Percentiles rank a stretch among this genome's conserved stretches.
Conservation (phyloP, 2,113 vertebrate species). For the Fulmarus glacialis region DNA sequence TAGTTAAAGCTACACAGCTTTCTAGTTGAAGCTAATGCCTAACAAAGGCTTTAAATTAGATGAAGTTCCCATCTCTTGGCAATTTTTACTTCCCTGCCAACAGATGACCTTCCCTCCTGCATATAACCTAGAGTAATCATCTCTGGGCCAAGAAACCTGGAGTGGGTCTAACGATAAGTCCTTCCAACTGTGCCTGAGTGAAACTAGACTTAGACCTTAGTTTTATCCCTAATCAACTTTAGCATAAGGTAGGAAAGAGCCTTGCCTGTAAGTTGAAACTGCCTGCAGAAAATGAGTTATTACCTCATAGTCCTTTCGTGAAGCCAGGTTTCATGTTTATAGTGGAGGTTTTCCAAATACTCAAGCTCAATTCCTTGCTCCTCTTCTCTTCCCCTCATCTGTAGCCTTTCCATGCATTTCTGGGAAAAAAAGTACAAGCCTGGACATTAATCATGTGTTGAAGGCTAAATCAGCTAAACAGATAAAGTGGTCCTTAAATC, state of each 20-base stretch:
- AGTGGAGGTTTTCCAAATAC: slow-evolving; percentile 86
- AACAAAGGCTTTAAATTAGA: not conserved
- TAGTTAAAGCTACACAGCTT: not conserved
- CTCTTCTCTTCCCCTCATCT: slow-evolving; percentile 78
- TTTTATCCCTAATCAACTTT: not conserved
- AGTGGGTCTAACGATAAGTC: not conserved
- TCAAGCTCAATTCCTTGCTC: slow-evolving; percentile 85
- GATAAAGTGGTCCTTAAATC: not conserved
- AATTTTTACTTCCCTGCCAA: not conserved
- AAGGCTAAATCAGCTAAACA: not conserved
- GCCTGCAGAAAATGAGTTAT: not conserved
- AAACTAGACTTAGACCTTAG: not conserved
- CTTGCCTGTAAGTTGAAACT: not conserved
- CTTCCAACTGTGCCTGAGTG: not conserved
- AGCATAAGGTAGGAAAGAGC: not conserved
- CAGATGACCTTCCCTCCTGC: not conserved
- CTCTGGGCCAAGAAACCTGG: not conserved
- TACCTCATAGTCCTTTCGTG: slow-evolving; percentile 78
- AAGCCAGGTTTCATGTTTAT: slow-evolving; percentile 86
- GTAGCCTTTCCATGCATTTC: slow-evolving; percentile 86
- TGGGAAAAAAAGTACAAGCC: slow-evolving; percentile 16
- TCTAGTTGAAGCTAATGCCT: not conserved
- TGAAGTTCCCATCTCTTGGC: not conserved
- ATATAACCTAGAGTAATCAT: not conserved
- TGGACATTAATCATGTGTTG: not conserved